Percentiles rank a stretch among this genome's conserved stretches.
Evolutionary conservation across 1,140 invertebrate genomes (phyloP).

Genomic region (Lepidostoma basale): DNA sequence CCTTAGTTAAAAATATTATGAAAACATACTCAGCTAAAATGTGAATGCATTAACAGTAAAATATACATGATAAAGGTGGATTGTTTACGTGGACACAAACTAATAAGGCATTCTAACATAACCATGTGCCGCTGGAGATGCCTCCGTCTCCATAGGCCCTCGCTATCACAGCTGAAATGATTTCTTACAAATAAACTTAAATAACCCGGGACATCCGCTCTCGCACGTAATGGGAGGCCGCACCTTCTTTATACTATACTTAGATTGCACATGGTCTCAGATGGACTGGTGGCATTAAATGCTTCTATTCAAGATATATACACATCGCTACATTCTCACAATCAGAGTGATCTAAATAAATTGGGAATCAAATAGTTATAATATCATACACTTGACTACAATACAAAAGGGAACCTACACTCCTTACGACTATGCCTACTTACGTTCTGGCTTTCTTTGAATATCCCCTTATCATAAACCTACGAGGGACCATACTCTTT

Average conservation of each 20-base stretch:
- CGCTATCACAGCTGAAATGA: constrained; percentile 39
- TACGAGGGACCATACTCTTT: not conserved
- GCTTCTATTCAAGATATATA: constrained; percentile 26
- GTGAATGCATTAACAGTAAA: not conserved
- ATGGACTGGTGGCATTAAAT: constrained; percentile 33
- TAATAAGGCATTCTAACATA: not conserved
- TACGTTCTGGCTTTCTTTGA: constrained; percentile 17
- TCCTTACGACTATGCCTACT: constrained; percentile 15
- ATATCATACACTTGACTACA: constrained; percentile 26
- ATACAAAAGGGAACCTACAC: constrained; percentile 12
- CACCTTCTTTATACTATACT: constrained; percentile 21
- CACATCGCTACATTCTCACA: constrained; percentile 7
- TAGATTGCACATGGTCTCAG: constrained; percentile 32
- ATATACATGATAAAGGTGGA: not conserved
- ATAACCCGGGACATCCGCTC: not conserved
- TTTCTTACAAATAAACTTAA: constrained; percentile 29
- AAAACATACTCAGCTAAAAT: not conserved
- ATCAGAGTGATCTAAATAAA: not conserved
- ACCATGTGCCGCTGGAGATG: not conserved
- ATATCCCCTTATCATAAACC: not conserved
- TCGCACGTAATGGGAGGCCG: too few relatives aligned
- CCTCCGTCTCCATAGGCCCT: constrained; percentile 19
- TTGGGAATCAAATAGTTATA: constrained; percentile 4
- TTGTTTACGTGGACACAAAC: not conserved
- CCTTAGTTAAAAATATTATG: not conserved